Evolutionary conservation across 2,797 vertebrate species (phyloP).

Genomic region (Tamandua tetradactyla): DNA sequence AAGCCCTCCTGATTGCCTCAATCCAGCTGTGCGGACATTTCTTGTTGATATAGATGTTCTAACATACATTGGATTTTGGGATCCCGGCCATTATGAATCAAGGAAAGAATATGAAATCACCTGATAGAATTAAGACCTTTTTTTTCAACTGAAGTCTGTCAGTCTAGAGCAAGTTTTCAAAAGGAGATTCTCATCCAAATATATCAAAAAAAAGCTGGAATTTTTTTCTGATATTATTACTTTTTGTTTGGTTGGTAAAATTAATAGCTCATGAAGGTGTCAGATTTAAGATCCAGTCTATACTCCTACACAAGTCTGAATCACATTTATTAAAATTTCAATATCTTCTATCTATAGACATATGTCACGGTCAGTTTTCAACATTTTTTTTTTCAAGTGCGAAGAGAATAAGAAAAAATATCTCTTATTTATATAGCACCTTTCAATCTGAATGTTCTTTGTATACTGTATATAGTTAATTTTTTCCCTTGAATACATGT

Average conservation of each 20-base stretch:
- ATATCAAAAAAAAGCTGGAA: slow-evolving; percentile 2
- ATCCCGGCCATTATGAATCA: neutral
- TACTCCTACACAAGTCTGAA: slow-evolving; percentile 55
- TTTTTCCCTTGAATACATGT: slow-evolving; percentile 46
- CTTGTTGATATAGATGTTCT: neutral
- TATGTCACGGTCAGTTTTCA: slow-evolving; percentile 48
- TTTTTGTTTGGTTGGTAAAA: slow-evolving; percentile 48
- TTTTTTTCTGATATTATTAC: neutral
- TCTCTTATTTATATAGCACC: slow-evolving; percentile 47
- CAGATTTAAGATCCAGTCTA: slow-evolving; percentile 13
- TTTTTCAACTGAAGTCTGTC: neutral
- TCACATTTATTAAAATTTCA: slow-evolving; percentile 63
- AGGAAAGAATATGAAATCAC: neutral
- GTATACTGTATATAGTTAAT: slow-evolving; percentile 36
- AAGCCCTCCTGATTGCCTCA: neutral
- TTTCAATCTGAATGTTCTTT: slow-evolving; percentile 68
- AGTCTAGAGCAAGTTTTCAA: neutral
- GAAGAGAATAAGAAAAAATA: slow-evolving; percentile 59
- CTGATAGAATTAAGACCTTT: neutral
- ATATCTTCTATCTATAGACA: slow-evolving; percentile 49
- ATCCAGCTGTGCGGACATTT: neutral
- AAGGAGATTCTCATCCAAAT: neutral
- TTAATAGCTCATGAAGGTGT: slow-evolving; percentile 25
- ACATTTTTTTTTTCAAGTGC: slow-evolving; percentile 37
- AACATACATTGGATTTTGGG: neutral